Evolutionary conservation across 2,113 vertebrate species (phyloP).

Genomic region (Melanostigma gelatinosum): DNA sequence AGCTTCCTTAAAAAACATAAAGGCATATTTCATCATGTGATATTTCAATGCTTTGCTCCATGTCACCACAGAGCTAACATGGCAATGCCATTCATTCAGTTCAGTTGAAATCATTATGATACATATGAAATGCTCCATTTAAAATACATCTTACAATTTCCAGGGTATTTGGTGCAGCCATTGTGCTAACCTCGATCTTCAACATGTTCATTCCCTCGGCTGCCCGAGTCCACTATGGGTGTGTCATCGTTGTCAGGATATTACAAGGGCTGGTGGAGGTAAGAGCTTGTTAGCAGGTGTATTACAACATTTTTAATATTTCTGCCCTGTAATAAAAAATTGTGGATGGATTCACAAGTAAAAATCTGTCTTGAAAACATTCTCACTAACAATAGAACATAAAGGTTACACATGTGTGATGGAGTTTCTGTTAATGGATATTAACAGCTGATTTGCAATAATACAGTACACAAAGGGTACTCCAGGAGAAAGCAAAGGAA

Average conservation of each 20-base stretch:
- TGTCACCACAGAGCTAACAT: neutral
- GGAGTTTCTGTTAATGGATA: neutral
- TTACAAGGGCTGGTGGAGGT: conserved; percentile 99
- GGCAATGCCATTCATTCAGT: neutral
- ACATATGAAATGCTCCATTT: conserved; percentile 10
- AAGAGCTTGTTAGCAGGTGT: conserved; percentile 42
- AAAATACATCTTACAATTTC: conserved; percentile 53
- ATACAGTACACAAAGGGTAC: neutral
- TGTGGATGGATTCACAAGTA: neutral
- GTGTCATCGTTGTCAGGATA: conserved; percentile 97
- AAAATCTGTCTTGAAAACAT: neutral
- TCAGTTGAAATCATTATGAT: neutral
- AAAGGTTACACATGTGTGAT: neutral
- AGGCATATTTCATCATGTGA: neutral
- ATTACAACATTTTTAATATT: neutral
- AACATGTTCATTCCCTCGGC: conserved; percentile 99
- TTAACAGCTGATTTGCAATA: neutral
- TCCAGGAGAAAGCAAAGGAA: conserved; percentile 11
- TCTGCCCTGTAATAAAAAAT: neutral
- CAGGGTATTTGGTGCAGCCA: conserved; percentile 98
- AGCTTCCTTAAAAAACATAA: neutral
- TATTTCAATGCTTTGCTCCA: neutral
- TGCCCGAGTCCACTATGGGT: conserved; percentile 94
- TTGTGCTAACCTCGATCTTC: conserved; percentile 93
- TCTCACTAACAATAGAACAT: neutral